Evolutionary conservation across 2,113 vertebrate species (phyloP).

Genomic region (Oncorhynchus keta): DNA sequence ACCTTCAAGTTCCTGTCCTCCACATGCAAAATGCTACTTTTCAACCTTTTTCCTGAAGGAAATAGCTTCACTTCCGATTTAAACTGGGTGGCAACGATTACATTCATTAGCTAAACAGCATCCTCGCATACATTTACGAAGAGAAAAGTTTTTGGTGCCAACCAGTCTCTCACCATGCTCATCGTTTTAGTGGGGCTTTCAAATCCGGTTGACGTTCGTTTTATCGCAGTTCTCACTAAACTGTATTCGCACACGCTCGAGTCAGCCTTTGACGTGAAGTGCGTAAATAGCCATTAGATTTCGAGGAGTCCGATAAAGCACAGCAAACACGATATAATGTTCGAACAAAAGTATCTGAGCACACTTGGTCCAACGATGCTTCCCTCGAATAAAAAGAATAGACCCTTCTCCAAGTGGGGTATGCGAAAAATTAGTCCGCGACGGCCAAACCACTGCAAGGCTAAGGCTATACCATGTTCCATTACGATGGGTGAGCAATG

Average conservation of each 20-base stretch:
- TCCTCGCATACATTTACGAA: conserved; percentile 43
- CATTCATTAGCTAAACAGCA: conserved; percentile 45
- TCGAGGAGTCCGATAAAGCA: background rate
- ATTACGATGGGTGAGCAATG: conserved; percentile 28
- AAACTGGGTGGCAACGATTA: conserved; percentile 19
- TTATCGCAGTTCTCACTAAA: background rate
- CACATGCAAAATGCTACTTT: conserved; percentile 44
- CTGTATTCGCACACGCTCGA: background rate
- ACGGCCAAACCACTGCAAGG: conserved; percentile 33
- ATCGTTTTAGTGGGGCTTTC: background rate
- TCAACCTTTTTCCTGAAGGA: conserved; percentile 30
- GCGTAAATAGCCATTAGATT: too few relatives aligned
- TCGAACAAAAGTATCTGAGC: too few relatives aligned
- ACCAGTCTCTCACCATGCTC: background rate
- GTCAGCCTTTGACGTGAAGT: background rate
- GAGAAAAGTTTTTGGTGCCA: background rate
- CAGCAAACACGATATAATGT: background rate
- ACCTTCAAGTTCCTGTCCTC: conserved; percentile 18
- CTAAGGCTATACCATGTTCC: conserved; percentile 54
- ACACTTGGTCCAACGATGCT: background rate
- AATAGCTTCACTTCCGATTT: conserved; percentile 24
- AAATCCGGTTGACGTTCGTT: background rate
- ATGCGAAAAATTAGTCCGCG: conserved; percentile 11
- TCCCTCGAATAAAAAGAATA: background rate
- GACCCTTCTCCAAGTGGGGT: conserved; percentile 4